Percentiles rank a stretch among this genome's conserved stretches.
Conservation (phyloP, 2,113 vertebrate species). For the Seriola quinqueradiata region DNA sequence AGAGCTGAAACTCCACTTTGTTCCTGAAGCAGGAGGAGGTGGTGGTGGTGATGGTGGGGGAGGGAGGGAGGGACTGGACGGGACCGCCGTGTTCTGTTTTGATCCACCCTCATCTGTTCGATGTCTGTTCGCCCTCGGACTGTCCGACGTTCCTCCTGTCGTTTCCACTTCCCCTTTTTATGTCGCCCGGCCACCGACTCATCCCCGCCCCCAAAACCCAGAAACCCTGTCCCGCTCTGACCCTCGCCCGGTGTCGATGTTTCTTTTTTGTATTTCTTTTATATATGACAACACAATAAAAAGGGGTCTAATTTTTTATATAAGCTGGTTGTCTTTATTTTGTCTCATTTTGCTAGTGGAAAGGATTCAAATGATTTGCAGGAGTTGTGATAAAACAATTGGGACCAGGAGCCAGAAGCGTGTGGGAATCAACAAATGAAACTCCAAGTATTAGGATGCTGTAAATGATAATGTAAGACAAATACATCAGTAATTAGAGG, state of each 20-base stretch:
- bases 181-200: conserved; percentile 33
- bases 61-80: conserved; percentile 1
- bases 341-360: neutral
- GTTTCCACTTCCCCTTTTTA: conserved; percentile 61
- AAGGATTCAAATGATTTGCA: neutral
- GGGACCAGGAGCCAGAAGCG: too few species aligned
- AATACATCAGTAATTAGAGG: too few species aligned
- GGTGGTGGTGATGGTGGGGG: neutral
- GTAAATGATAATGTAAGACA: too few species aligned
- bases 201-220: conserved; percentile 4
- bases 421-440: too few species aligned
- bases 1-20: conserved; percentile 37
- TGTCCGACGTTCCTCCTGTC: conserved; percentile 64
- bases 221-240: conserved; percentile 33
- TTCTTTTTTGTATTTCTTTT: conserved; percentile 90
- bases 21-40: conserved; percentile 19
- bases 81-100: conserved; percentile 1
- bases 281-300: conserved; percentile 87
- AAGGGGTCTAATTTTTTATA: conserved; percentile 87
- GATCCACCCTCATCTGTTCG: conserved; percentile 38
- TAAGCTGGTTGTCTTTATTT: conserved; percentile 18
- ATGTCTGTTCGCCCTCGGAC: conserved; percentile 41
- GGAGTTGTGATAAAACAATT: too few species aligned
- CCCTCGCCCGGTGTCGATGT: conserved; percentile 72
- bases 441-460: too few species aligned